phyloP scores from a whole-genome alignment of 2,888 invertebrate species.

The Dendrolimus pini region DNA sequence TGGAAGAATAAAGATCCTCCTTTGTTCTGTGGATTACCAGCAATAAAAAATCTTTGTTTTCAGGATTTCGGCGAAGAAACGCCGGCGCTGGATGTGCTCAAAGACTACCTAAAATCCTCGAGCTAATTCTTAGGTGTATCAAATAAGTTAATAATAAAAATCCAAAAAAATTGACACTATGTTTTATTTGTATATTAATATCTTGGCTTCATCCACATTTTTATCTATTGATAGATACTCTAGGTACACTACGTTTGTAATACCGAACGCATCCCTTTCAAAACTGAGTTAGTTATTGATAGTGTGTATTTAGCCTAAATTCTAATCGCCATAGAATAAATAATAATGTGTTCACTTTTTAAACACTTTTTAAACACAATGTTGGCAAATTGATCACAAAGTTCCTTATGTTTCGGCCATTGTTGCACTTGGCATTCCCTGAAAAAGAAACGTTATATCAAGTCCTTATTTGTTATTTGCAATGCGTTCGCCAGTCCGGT shows the following conservation, averaged over 20 bases:
- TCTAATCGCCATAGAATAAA: not conserved
- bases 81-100: constrained; percentile 94
- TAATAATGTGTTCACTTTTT: not conserved
- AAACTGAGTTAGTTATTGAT: too few species aligned
- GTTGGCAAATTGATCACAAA: constrained; percentile 77
- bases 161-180: constrained; percentile 43
- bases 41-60: constrained; percentile 30
- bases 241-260: too few species aligned
- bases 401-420: constrained; percentile 87
- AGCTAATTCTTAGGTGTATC: constrained; percentile 74
- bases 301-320: too few species aligned
- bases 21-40: too few species aligned
- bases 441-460: constrained; percentile 31
- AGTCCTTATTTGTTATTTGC: not conserved
- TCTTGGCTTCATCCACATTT: too few species aligned
- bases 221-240: too few species aligned
- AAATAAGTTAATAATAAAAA: constrained; percentile 62
- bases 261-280: too few species aligned
- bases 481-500: not conserved
- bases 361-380: constrained; percentile 33
- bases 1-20: too few species aligned
- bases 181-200: constrained; percentile 25
- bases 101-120: constrained; percentile 94
- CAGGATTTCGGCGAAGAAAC: constrained; percentile 99
- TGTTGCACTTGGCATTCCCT: constrained; percentile 91